These are phyloP conservation scores for Chinchilla lanigera DNA, from an alignment of 2,113 vertebrate genomes.

Conservation along the genomic window DNA sequence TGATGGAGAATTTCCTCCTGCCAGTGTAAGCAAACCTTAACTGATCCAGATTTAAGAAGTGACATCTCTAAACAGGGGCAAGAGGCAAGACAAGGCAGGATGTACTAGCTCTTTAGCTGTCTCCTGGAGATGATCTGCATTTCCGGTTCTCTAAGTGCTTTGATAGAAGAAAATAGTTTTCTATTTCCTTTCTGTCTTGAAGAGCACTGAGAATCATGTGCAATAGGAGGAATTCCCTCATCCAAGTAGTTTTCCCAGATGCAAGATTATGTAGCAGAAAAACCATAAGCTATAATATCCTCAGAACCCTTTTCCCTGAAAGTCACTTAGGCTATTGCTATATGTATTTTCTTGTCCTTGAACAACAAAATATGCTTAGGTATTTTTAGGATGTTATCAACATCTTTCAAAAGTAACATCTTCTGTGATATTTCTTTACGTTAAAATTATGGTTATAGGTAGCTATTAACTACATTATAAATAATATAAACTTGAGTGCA, in stretches of 20 bases:
- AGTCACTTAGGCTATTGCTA: not conserved
- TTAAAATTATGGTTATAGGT: not conserved
- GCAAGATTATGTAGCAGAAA: not conserved
- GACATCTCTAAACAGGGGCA: not conserved
- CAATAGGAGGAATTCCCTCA: not conserved
- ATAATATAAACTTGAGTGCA: not conserved
- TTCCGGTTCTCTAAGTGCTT: conserved; percentile 1
- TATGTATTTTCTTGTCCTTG: not conserved
- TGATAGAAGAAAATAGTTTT: not conserved
- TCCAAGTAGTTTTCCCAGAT: not conserved
- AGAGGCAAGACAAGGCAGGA: not conserved
- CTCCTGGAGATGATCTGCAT: not conserved
- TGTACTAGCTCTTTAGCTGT: not conserved
- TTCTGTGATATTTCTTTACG: not conserved
- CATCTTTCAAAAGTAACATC: not conserved
- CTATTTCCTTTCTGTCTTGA: not conserved
- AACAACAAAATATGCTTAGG: not conserved
- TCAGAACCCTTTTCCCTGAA: not conserved
- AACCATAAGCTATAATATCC: not conserved
- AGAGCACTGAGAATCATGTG: not conserved
- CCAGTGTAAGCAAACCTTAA: not conserved
- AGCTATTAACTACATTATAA: not conserved
- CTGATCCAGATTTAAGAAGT: not conserved
- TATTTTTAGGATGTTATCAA: conserved; percentile 14
- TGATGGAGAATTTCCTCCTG: conserved; percentile 27